These are phyloP conservation scores for Trisateles emortualis DNA, from an alignment of 2,888 invertebrate species.

Conservation along the genomic window DNA sequence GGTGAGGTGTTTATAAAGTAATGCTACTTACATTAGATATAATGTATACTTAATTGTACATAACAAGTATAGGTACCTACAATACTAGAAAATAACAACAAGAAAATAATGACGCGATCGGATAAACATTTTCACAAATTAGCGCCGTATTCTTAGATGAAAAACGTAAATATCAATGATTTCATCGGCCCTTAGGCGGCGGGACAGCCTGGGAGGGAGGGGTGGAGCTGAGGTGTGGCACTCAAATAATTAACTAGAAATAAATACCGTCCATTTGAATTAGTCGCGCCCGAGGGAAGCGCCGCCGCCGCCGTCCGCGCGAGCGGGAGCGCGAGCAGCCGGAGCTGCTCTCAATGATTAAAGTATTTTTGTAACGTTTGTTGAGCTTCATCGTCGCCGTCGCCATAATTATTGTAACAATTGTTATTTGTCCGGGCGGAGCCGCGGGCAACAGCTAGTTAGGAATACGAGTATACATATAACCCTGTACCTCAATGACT, in stretches of 20 bases:
- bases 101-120: constrained; percentile 29
- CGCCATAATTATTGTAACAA: no score
- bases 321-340: no score
- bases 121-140: constrained; percentile 48
- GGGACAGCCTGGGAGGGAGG: background rate
- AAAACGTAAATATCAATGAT: constrained; percentile 51
- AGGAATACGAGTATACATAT: no score
- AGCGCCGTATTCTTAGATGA: constrained; percentile 49
- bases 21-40: no score
- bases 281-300: constrained; percentile 48
- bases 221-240: constrained; percentile 31
- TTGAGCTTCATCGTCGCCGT: background rate
- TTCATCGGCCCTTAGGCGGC: constrained; percentile 18
- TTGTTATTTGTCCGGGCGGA: no score
- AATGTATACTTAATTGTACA: no score
- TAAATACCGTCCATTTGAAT: constrained; percentile 57
- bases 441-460: no score
- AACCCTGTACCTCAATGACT: no score
- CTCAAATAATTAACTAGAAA: constrained; percentile 63
- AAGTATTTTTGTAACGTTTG: constrained; percentile 19
- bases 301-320: constrained; percentile 10
- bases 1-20: no score
- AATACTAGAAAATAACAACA: no score
- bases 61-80: no score
- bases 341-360: constrained; percentile 25